These are phyloP conservation scores for Girardinus metallicus DNA, from an alignment of 2,797 vertebrate species.

Conservation along the genomic window DNA sequence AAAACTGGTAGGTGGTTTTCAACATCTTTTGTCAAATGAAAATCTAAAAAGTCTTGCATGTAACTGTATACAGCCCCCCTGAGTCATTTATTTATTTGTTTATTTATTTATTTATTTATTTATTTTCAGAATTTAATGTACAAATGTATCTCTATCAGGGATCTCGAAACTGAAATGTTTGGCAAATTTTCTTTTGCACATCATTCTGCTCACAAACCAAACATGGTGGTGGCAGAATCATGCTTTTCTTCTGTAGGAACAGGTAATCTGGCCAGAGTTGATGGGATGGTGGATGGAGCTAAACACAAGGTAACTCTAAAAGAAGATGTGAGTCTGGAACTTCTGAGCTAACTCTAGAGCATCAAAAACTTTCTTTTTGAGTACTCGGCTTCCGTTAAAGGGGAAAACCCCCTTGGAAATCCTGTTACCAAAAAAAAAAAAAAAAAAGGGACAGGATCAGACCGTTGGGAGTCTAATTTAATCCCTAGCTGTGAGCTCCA, in stretches of 20 bases:
- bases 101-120: too few species aligned
- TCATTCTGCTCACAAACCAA: neutral
- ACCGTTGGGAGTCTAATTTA: constrained; percentile 74
- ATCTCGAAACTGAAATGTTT: neutral
- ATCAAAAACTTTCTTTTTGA: neutral
- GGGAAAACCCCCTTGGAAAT: constrained; percentile 50
- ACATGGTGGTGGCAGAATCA: neutral
- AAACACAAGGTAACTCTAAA: neutral
- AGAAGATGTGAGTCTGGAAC: neutral
- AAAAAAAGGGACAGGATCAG: constrained; percentile 66
- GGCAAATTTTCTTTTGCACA: neutral
- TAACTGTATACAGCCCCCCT: neutral
- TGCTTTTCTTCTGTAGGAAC: neutral
- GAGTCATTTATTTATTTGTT: neutral
- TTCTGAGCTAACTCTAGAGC: neutral
- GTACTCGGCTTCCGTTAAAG: constrained; percentile 18
- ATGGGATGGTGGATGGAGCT: neutral
- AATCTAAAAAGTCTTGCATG: neutral
- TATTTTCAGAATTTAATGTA: neutral
- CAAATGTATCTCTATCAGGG: neutral
- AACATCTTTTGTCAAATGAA: neutral
- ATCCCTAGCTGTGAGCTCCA: constrained; percentile 62
- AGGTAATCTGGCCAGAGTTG: neutral
- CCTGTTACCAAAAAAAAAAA: constrained; percentile 32
- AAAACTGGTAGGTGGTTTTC: neutral